phyloP scores from a whole-genome alignment of 2,113 vertebrate species.

The Otus sunia region DNA sequence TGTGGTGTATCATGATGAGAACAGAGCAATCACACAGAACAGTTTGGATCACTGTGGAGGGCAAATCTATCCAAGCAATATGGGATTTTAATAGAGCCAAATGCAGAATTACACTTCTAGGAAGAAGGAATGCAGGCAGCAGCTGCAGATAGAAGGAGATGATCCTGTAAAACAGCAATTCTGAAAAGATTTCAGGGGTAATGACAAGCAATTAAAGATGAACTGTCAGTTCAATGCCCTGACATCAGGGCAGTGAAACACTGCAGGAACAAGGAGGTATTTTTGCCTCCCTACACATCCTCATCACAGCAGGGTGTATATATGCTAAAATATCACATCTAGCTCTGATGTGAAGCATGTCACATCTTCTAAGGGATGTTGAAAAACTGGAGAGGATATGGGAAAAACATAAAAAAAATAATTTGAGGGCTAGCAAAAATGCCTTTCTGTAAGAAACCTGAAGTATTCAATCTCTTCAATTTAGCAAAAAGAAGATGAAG shows the following conservation, averaged over 20 bases:
- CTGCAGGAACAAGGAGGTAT: background rate
- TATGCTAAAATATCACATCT: background rate
- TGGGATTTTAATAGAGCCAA: constrained; percentile 32
- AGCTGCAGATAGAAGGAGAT: constrained; percentile 33
- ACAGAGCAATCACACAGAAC: constrained; percentile 21
- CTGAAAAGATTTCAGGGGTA: constrained; percentile 12
- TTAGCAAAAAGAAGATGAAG: background rate
- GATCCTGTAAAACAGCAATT: background rate
- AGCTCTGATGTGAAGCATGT: background rate
- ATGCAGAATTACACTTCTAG: constrained; percentile 14
- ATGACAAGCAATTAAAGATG: constrained; percentile 30
- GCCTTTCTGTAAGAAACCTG: background rate
- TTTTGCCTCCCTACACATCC: background rate
- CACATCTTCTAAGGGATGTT: background rate
- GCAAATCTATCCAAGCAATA: constrained; percentile 40
- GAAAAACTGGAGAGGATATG: background rate
- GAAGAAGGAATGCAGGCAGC: constrained; percentile 49
- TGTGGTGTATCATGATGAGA: constrained; percentile 42
- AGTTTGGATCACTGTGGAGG: constrained; percentile 17
- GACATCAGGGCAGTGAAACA: background rate
- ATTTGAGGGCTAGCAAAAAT: background rate
- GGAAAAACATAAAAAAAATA: background rate
- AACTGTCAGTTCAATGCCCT: constrained; percentile 16
- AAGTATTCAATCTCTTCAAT: background rate
- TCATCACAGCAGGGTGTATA: background rate